Evolutionary conservation across 2,113 vertebrate species (phyloP).

Genomic region (Bufo gargarizans): DNA sequence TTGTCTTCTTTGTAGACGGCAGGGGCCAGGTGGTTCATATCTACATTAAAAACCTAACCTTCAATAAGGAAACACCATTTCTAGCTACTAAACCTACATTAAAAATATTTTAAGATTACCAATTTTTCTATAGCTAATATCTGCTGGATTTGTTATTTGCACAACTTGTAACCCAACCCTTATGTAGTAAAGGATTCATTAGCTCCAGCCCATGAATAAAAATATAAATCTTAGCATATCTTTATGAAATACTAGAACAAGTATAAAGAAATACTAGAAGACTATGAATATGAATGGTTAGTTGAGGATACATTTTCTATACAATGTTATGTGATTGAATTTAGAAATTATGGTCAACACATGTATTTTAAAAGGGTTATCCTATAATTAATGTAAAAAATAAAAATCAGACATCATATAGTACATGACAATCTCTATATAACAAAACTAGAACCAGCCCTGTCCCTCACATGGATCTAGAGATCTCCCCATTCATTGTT

Average conservation of each 20-base stretch:
- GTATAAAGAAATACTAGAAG: neutral
- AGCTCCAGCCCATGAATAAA: neutral
- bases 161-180: conserved; percentile 27
- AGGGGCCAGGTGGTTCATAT: conserved; percentile 44
- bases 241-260: neutral
- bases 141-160: conserved; percentile 25
- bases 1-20: conserved; percentile 19
- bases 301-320: neutral
- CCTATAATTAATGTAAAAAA: too few relatives aligned
- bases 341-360: too few relatives aligned
- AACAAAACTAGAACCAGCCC: too few relatives aligned
- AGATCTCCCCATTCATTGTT: too few relatives aligned
- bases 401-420: too few relatives aligned
- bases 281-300: neutral
- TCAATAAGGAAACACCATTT: conserved; percentile 49
- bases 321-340: neutral
- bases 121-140: conserved; percentile 35
- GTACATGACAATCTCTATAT: too few relatives aligned
- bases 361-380: too few relatives aligned
- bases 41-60: conserved; percentile 31
- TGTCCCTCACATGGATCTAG: too few relatives aligned
- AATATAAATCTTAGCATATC: neutral
- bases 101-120: conserved; percentile 43
- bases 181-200: neutral
- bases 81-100: conserved; percentile 14